Evolutionary conservation across 2,797 vertebrate genomes (phyloP).

Genomic region (Syngnathus acus): DNA sequence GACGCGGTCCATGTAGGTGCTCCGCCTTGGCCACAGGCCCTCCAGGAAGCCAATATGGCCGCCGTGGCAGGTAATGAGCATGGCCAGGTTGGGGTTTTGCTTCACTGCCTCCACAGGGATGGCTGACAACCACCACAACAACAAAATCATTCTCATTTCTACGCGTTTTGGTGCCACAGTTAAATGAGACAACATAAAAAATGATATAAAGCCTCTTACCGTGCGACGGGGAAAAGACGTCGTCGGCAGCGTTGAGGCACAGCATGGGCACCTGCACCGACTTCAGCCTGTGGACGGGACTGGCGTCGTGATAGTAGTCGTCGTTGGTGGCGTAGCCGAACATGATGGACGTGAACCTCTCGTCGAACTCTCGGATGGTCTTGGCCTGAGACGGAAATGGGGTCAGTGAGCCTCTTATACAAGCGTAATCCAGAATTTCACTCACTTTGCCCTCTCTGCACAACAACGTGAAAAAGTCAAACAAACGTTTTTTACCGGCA

Average conservation of each 20-base stretch:
- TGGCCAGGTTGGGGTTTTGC: conserved; percentile 91
- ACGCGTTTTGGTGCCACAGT: too few relatives aligned
- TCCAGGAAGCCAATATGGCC: conserved; percentile 98
- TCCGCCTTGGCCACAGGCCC: conserved; percentile 90
- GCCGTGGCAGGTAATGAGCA: conserved; percentile 90
- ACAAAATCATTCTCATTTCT: background rate
- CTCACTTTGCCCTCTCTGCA: conserved; percentile 1
- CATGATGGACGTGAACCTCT: conserved; percentile 93
- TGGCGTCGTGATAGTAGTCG: conserved; percentile 93
- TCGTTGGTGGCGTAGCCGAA: conserved; percentile 92
- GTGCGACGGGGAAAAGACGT: conserved; percentile 93
- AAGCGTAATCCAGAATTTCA: background rate
- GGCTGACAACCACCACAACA: conserved; percentile 60
- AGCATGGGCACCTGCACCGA: conserved; percentile 94
- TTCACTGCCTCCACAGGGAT: conserved; percentile 92
- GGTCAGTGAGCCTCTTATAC: background rate
- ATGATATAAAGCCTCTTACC: conserved; percentile 63
- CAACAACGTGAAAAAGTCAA: background rate
- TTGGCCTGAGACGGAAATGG: conserved; percentile 72
- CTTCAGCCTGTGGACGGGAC: conserved; percentile 83
- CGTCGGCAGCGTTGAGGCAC: conserved; percentile 93
- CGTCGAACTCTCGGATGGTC: conserved; percentile 94
- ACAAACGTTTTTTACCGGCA: too few relatives aligned
- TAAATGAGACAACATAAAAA: background rate
- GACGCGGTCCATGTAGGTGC: conserved; percentile 97